These are phyloP conservation scores for Peromyscus leucopus DNA, from an alignment of 2,113 vertebrate species.

Conservation along the genomic window DNA sequence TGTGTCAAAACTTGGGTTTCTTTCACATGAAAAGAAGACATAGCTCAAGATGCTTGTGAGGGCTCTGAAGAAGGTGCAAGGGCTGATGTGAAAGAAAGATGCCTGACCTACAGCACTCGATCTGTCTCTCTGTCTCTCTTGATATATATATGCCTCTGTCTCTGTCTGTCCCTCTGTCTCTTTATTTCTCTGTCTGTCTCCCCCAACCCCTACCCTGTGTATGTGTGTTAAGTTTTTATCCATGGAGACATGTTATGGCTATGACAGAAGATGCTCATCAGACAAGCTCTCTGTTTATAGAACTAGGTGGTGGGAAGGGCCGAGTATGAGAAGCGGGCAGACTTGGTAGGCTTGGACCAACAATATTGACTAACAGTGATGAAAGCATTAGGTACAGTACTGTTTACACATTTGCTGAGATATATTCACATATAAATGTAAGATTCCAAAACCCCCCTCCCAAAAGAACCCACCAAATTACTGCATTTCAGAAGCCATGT, in stretches of 20 bases:
- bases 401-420: neutral
- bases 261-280: neutral
- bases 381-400: constrained; percentile 24
- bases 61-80: neutral
- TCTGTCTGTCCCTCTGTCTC: neutral
- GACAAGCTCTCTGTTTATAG: neutral
- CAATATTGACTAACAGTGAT: constrained; percentile 7
- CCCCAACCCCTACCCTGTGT: neutral
- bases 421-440: constrained; percentile 51
- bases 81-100: neutral
- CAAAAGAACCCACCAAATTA: neutral
- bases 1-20: neutral
- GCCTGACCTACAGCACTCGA: neutral
- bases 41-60: neutral
- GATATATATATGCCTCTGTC: neutral
- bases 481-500: constrained; percentile 62
- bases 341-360: neutral
- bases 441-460: constrained; percentile 16
- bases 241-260: neutral
- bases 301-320: neutral
- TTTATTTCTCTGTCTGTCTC: neutral
- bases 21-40: neutral
- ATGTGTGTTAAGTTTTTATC: neutral
- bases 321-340: neutral
- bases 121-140: neutral